Evolutionary conservation across 2,888 invertebrate genomes (phyloP).

Genomic region (Pristionchus entomophagus): DNA sequence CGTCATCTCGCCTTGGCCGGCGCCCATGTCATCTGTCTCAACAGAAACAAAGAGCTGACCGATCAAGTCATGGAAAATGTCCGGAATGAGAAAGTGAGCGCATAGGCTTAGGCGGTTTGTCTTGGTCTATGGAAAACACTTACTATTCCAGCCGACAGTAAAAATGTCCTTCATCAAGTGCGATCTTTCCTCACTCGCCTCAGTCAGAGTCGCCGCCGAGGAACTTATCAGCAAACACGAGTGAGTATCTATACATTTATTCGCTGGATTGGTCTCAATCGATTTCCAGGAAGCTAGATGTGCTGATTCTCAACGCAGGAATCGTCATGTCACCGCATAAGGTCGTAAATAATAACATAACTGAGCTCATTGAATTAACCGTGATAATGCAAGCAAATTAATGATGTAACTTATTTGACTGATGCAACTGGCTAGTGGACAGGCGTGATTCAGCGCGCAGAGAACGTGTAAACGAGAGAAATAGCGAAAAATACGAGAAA

Average conservation of each 20-base stretch:
- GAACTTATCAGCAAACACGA: neutral
- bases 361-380: too few species aligned
- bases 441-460: too few species aligned
- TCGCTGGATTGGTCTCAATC: neutral
- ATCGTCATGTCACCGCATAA: neutral
- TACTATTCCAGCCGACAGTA: neutral
- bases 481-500: too few species aligned
- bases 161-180: constrained; percentile 40
- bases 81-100: neutral
- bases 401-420: too few species aligned
- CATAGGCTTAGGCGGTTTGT: neutral
- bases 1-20: constrained; percentile 40
- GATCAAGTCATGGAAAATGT: neutral
- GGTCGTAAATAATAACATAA: too few species aligned
- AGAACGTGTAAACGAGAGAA: too few species aligned
- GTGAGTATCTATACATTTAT: constrained; percentile 10
- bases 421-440: too few species aligned
- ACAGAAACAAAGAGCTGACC: constrained; percentile 41
- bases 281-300: neutral
- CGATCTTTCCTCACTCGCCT: constrained; percentile 17
- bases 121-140: neutral
- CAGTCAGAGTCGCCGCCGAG: constrained; percentile 15
- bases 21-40: constrained; percentile 35
- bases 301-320: constrained; percentile 40
- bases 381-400: too few species aligned